A percentile compares a stretch with the other conserved stretches of the same genome.
Conservation (phyloP, 1,140 invertebrate species). For the Bicyclus anynana region DNA sequence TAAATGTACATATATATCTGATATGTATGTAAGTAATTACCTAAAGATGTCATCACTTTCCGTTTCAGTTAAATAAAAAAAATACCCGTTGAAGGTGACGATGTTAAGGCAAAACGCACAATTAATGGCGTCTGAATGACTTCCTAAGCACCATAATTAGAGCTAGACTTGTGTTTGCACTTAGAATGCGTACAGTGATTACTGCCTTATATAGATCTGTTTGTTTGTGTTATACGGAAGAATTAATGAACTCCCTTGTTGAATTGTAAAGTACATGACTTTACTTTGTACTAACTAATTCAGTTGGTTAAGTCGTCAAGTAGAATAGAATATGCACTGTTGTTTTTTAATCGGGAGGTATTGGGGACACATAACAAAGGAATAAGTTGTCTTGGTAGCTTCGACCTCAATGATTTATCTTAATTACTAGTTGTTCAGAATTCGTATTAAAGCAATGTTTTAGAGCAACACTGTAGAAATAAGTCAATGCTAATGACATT, state of each 20-base stretch:
- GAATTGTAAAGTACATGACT: slow-evolving; percentile 5
- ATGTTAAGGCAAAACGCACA: background rate
- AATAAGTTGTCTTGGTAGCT: too few relatives aligned
- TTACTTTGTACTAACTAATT: background rate
- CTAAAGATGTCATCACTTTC: background rate
- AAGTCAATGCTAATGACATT: too few relatives aligned
- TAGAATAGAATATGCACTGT: too few relatives aligned
- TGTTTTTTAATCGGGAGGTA: too few relatives aligned
- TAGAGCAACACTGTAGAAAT: too few relatives aligned
- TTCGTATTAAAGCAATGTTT: too few relatives aligned
- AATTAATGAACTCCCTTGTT: slow-evolving; percentile 3
- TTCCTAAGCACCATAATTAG: slow-evolving; percentile 15
- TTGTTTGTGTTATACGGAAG: slow-evolving; percentile 13
- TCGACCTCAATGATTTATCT: too few relatives aligned
- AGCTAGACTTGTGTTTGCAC: background rate
- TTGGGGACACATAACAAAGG: too few relatives aligned
- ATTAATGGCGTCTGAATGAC: slow-evolving; percentile 2
- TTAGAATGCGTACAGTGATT: background rate
- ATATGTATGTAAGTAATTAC: too few relatives aligned
- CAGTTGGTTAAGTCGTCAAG: background rate
- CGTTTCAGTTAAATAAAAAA: background rate
- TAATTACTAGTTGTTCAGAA: too few relatives aligned
- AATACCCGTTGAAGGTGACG: background rate
- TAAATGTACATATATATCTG: too few relatives aligned
- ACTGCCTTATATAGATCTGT: slow-evolving; percentile 1